Percentiles rank a stretch among this genome's conserved stretches.
Evolutionary conservation across 2,113 vertebrate genomes (phyloP).

Genomic region (Felis catus): DNA sequence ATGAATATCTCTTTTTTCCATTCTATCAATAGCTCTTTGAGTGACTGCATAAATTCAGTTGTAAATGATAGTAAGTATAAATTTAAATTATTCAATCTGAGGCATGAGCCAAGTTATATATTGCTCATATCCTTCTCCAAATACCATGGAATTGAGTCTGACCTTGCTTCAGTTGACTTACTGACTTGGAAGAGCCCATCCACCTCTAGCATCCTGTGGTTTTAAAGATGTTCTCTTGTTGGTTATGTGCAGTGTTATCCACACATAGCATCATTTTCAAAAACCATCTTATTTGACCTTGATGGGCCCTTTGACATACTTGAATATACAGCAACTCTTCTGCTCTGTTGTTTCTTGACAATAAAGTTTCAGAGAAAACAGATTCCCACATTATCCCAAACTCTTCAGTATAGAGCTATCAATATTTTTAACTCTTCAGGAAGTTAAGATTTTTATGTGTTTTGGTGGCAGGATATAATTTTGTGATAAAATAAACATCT

Average conservation of each 20-base stretch:
- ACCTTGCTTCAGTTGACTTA: not conserved
- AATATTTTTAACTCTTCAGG: not conserved
- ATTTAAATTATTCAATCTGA: not conserved
- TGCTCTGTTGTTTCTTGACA: not conserved
- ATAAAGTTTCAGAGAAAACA: not conserved
- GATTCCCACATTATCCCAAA: not conserved
- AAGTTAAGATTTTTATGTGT: conserved; percentile 17
- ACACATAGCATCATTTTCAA: not conserved
- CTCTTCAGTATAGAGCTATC: not conserved
- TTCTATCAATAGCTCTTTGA: conserved; percentile 22
- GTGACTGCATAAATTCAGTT: not conserved
- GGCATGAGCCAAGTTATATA: not conserved
- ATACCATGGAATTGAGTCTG: not conserved
- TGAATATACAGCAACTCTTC: not conserved
- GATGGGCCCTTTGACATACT: not conserved
- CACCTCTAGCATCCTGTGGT: not conserved
- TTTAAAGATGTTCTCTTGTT: not conserved
- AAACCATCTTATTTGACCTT: not conserved
- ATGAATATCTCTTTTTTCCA: not conserved
- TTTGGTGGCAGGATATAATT: conserved; percentile 15
- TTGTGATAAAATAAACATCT: not conserved
- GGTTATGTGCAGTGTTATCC: not conserved
- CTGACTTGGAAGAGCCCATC: not conserved
- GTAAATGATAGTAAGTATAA: not conserved
- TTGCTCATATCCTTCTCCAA: not conserved